Evolutionary conservation across 2,113 vertebrate species (phyloP).

Genomic region (Mola mola): DNA sequence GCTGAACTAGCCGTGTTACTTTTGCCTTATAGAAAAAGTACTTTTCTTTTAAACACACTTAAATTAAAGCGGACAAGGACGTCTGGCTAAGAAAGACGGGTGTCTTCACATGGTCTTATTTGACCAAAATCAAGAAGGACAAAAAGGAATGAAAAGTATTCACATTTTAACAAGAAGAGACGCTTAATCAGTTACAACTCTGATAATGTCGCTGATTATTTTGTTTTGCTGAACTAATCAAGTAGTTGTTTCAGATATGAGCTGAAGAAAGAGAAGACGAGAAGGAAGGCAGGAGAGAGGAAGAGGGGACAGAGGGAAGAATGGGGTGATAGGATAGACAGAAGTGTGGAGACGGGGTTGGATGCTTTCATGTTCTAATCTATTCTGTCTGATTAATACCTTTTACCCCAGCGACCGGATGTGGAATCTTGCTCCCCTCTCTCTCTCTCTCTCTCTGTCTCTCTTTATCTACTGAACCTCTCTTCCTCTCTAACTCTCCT

Average conservation of each 20-base stretch:
- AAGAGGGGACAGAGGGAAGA: background rate
- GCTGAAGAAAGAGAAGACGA: background rate
- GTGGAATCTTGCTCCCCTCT: conserved; percentile 1
- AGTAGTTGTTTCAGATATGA: no score
- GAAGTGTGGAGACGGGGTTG: conserved; percentile 22
- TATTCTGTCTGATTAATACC: conserved; percentile 80
- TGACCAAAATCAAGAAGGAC: no score
- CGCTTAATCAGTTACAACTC: no score
- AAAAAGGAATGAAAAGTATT: no score
- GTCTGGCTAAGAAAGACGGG: no score
- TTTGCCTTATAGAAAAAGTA: no score
- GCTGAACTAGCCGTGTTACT: background rate
- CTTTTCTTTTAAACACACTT: background rate
- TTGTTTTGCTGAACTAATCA: no score
- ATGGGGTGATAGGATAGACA: conserved; percentile 4
- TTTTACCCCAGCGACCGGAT: conserved; percentile 63
- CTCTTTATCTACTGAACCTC: conserved; percentile 21
- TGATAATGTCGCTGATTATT: no score
- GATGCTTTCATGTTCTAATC: conserved; percentile 79
- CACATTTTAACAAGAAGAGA: no score
- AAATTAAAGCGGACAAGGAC: no score
- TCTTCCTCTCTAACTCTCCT: conserved; percentile 35
- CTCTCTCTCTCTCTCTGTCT: no score
- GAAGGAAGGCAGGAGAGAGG: background rate
- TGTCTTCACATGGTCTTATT: no score